Conservation (phyloP, 1,140 invertebrate species). For the Sycobia sp. region DNA sequence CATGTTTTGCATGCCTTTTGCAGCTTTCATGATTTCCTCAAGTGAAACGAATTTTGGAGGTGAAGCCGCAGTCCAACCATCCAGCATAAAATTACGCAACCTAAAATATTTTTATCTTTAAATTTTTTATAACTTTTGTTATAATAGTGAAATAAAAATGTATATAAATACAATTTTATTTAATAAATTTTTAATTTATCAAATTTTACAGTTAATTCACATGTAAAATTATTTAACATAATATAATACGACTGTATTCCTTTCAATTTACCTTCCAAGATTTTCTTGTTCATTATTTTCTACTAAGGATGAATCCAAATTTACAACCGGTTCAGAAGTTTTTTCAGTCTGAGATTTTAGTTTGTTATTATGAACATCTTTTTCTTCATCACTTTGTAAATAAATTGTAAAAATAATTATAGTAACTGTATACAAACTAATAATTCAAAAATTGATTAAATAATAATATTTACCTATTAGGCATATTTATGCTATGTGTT, state of each 20-base stretch:
- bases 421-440: not conserved
- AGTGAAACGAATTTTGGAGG: constrained; percentile 88
- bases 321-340: constrained; percentile 37
- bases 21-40: constrained; percentile 87
- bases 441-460: not conserved
- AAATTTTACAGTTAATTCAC: too few species aligned
- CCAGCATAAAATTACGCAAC: constrained; percentile 56
- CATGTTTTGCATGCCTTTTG: constrained; percentile 91
- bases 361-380: constrained; percentile 42
- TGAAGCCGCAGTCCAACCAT: constrained; percentile 67
- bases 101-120: constrained; percentile 32
- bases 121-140: not conserved
- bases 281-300: constrained; percentile 35
- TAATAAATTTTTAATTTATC: too few species aligned
- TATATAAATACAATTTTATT: constrained; percentile 4
- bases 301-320: constrained; percentile 36
- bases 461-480: constrained; percentile 44
- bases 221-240: too few species aligned
- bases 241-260: too few species aligned
- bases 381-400: constrained; percentile 48
- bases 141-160: constrained; percentile 13
- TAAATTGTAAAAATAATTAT: constrained; percentile 14
- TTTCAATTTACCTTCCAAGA: constrained; percentile 45
- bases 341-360: constrained; percentile 42
- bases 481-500: constrained; percentile 39